Evolutionary conservation across 2,888 invertebrate genomes (phyloP).

Genomic region (Chouioia cunea): DNA sequence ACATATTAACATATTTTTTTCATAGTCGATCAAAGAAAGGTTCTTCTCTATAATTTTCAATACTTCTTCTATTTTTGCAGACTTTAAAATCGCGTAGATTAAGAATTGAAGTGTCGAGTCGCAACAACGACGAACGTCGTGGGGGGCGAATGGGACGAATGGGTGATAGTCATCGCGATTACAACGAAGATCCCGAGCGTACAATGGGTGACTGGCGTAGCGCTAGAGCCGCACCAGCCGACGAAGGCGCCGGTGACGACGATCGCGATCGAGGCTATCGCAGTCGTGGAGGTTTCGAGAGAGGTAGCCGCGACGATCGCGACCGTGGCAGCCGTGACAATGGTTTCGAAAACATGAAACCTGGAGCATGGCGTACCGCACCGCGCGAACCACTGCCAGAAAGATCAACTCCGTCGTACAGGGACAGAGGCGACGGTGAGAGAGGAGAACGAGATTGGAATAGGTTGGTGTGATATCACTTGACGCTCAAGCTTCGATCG

Average conservation of each 20-base stretch:
- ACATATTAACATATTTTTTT: slow-evolving; percentile 61
- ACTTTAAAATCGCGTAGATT: slow-evolving; percentile 69
- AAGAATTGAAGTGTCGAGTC: slow-evolving; percentile 84
- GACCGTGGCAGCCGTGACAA: slow-evolving; percentile 53
- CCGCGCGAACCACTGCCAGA: slow-evolving; percentile 49
- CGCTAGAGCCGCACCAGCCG: slow-evolving; percentile 69
- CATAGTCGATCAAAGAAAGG: not conserved
- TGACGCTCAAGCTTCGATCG: too few species aligned
- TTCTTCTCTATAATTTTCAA: not conserved
- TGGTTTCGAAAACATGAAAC: slow-evolving; percentile 58
- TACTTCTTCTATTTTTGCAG: slow-evolving; percentile 17
- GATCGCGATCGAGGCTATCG: slow-evolving; percentile 31
- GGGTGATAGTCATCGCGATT: slow-evolving; percentile 66
- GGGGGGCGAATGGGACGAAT: slow-evolving; percentile 71
- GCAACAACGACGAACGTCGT: slow-evolving; percentile 78
- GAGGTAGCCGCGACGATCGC: slow-evolving; percentile 17
- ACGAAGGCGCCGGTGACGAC: slow-evolving; percentile 57
- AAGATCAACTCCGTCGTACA: slow-evolving; percentile 37
- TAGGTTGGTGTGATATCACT: slow-evolving; percentile 12
- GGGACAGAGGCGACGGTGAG: slow-evolving; percentile 47
- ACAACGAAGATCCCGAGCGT: slow-evolving; percentile 77
- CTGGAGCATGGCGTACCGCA: slow-evolving; percentile 58
- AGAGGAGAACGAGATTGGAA: slow-evolving; percentile 48
- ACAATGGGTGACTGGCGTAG: slow-evolving; percentile 84
- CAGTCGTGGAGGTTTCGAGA: slow-evolving; percentile 14